A percentile compares a stretch with the other conserved stretches of the same genome.
These are phyloP conservation scores for Papilio glaucus DNA, from an alignment of 1,140 invertebrate genomes.

Conservation along the genomic window DNA sequence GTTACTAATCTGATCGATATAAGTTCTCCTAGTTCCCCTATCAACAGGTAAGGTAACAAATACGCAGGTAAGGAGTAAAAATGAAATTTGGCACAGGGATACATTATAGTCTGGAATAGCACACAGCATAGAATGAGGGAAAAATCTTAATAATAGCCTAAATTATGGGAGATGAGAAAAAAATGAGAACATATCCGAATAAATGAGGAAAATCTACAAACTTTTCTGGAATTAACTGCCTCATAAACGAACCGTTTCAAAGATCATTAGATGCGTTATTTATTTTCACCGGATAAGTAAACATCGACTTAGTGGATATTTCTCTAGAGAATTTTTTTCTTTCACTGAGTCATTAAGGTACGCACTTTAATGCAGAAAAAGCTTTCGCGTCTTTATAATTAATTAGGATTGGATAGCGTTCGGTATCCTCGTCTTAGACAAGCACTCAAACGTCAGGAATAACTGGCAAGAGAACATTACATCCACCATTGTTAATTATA, in stretches of 20 bases:
- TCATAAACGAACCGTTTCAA: conserved; percentile 16
- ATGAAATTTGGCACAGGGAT: too few relatives aligned
- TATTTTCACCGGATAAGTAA: conserved; percentile 29
- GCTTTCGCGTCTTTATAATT: background rate
- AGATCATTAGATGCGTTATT: conserved; percentile 30
- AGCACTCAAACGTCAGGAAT: too few relatives aligned
- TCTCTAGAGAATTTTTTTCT: background rate
- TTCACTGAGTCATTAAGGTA: background rate
- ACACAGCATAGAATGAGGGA: too few relatives aligned
- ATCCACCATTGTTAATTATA: too few relatives aligned
- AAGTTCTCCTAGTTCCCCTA: too few relatives aligned
- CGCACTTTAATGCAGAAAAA: background rate
- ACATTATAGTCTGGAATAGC: too few relatives aligned
- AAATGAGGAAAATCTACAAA: conserved; percentile 24
- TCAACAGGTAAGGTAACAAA: too few relatives aligned
- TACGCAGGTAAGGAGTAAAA: too few relatives aligned
- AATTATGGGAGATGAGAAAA: background rate
- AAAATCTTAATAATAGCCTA: background rate
- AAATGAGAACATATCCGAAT: conserved; percentile 9
- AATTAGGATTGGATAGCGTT: background rate
- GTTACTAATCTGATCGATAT: too few relatives aligned
- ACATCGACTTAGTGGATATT: conserved; percentile 9
- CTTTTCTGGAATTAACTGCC: conserved; percentile 25
- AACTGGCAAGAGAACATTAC: too few relatives aligned
- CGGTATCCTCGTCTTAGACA: background rate